phyloP scores from a whole-genome alignment of 2,113 vertebrate species.

The Callopanchax toddi region DNA sequence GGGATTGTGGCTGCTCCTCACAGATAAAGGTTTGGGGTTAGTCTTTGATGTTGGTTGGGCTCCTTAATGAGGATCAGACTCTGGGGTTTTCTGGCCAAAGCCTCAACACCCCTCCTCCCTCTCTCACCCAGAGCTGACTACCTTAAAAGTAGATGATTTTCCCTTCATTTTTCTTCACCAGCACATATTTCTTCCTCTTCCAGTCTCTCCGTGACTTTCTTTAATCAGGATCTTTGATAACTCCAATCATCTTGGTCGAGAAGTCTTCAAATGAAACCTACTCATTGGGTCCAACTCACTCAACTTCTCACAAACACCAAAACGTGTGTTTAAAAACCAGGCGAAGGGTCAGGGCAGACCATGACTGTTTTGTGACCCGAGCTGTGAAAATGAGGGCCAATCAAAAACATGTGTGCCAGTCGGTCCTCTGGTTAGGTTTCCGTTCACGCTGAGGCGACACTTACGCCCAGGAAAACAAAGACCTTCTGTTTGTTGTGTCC shows the following conservation, averaged over 20 bases:
- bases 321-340: conserved; percentile 46
- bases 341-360: conserved; percentile 47
- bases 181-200: conserved; percentile 14
- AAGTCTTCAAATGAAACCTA: conserved; percentile 18
- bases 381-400: conserved; percentile 54
- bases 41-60: conserved; percentile 74
- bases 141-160: conserved; percentile 33
- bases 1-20: conserved; percentile 67
- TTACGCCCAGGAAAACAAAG: conserved; percentile 46
- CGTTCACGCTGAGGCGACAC: conserved; percentile 32
- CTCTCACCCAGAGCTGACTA: conserved; percentile 31
- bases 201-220: conserved; percentile 17
- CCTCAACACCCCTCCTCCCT: neutral
- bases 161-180: neutral
- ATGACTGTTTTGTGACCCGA: conserved; percentile 48
- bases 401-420: conserved; percentile 62
- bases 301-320: conserved; percentile 27
- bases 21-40: conserved; percentile 64
- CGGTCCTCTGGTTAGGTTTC: conserved; percentile 8
- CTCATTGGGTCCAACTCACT: conserved; percentile 16
- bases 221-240: conserved; percentile 47
- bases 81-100: conserved; percentile 39
- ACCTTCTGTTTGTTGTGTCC: conserved; percentile 29
- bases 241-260: too few species aligned
- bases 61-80: conserved; percentile 76